Base-by-base conservation (phyloP, 2,113 vertebrate species). In the Erpornis zantholeuca region DNA sequence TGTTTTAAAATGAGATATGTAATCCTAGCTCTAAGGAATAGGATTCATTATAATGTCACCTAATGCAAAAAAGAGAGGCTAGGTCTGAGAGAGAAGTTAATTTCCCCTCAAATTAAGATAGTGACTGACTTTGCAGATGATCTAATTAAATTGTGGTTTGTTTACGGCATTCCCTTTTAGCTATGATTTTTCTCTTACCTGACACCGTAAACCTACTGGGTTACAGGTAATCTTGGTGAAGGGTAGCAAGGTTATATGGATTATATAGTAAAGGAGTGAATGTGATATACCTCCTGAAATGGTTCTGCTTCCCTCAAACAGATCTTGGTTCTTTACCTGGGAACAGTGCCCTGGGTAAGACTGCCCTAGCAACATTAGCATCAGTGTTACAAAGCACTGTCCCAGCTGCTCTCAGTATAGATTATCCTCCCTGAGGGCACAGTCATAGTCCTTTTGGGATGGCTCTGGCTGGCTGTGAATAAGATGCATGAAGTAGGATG, bases 1-100 rank as follows among this genome's bases (percentile, higher is more conserved):
- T 81, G 76, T 88, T 96, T 96, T 90, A 92, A 95, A 97, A 92
- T 88, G 86, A 95, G 86, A 71, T 93, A 35, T 68, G 77, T 94
- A 95, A 96, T 90, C 60, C 90, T 94, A 92, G 82, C 93, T 86
- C 72, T 81, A 86, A 95, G 93, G 57, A 95, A 73, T 49, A 91
- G 79, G 56, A 90, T 96, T 93, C 83, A 75, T 90, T 90, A 69
- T 88, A 68, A 84, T 76, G 82, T 94, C 82, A 90, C 49, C 53
- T 82, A 82, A 88, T 88, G 53, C 64, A 90, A 81, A 80, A 80
- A 91, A 85, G 54, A 94, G 57, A 88, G 57, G 27, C 27, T 81
- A 40, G 45, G 64, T 40, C 36, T 88, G 18, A 11, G 60, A 66
- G 60, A 78, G 78, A 73, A 92, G 50, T 59, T 16, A 49, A 53